Conservation (phyloP, 2,797 vertebrate species). For the Alosa sapidissima region DNA sequence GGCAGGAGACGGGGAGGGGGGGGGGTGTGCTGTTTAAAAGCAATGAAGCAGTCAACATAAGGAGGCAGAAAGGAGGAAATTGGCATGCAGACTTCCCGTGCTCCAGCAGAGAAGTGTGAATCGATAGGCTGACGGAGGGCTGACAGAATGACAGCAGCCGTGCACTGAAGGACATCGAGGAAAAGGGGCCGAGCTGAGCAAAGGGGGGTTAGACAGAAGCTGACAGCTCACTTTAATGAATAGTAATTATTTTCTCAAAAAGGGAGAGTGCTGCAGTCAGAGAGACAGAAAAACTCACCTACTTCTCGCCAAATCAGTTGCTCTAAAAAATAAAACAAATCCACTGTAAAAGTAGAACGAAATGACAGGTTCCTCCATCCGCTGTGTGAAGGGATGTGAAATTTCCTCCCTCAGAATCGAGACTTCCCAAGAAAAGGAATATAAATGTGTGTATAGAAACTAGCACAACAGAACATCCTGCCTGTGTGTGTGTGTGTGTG, state of each 20-base stretch:
- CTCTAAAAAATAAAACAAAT: neutral
- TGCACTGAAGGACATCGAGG: constrained; percentile 69
- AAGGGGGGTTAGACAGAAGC: constrained; percentile 36
- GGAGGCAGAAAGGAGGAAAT: constrained; percentile 51
- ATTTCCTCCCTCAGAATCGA: neutral
- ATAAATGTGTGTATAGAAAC: neutral
- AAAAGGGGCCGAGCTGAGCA: constrained; percentile 37
- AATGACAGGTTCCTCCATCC: neutral
- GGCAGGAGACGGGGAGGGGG: neutral
- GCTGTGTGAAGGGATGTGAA: neutral
- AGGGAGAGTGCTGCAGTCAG: constrained; percentile 31
- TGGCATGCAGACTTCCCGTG: constrained; percentile 66
- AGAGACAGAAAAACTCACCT: constrained; percentile 19
- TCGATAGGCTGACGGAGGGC: constrained; percentile 72
- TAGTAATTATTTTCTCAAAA: constrained; percentile 55
- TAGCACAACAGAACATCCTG: neutral
- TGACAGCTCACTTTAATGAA: constrained; percentile 59
- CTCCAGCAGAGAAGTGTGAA: constrained; percentile 68
- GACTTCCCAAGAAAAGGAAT: neutral
- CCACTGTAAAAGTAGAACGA: neutral
- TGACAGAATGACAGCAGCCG: constrained; percentile 73
- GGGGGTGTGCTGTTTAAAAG: constrained; percentile 58
- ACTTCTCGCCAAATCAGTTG: constrained; percentile 6
- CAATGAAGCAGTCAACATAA: constrained; percentile 43
- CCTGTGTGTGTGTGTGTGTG: neutral